Conservation (phyloP, 2,113 vertebrate species). For the Mus musculus region DNA sequence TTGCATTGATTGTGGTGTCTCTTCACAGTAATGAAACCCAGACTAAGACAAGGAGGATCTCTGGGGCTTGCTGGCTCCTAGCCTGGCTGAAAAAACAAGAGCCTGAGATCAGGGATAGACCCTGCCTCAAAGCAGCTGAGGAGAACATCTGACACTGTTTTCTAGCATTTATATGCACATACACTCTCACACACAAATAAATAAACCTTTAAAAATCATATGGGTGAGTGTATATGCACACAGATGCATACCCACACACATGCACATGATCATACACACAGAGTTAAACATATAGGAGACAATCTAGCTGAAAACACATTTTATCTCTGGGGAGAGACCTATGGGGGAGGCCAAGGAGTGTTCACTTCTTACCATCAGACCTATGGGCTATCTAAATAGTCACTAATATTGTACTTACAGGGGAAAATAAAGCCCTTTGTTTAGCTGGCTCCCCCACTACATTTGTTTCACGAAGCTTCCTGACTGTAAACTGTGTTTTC, state of each 20-base stretch:
- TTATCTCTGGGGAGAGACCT: background rate
- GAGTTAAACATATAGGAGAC: background rate
- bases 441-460: background rate
- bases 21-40: too few species aligned
- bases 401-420: conserved; percentile 35
- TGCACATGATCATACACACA: background rate
- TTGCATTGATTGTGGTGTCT: too few species aligned
- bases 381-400: background rate
- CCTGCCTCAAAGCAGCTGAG: background rate
- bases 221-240: background rate
- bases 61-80: background rate
- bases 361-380: conserved; percentile 33
- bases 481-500: conserved; percentile 31
- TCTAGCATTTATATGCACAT: too few species aligned
- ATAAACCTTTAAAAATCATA: background rate
- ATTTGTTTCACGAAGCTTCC: conserved; percentile 43
- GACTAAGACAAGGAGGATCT: background rate
- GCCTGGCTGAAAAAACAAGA: background rate
- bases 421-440: conserved; percentile 30
- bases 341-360: background rate
- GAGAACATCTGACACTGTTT: background rate
- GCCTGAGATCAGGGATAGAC: background rate
- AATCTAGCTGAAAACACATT: background rate
- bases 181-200: background rate
- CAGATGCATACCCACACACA: background rate